Evolutionary conservation across 2,888 invertebrate species (phyloP), one percentile per base, ranked within the genome.

Genomic region (Phaonia tiefii): DNA sequence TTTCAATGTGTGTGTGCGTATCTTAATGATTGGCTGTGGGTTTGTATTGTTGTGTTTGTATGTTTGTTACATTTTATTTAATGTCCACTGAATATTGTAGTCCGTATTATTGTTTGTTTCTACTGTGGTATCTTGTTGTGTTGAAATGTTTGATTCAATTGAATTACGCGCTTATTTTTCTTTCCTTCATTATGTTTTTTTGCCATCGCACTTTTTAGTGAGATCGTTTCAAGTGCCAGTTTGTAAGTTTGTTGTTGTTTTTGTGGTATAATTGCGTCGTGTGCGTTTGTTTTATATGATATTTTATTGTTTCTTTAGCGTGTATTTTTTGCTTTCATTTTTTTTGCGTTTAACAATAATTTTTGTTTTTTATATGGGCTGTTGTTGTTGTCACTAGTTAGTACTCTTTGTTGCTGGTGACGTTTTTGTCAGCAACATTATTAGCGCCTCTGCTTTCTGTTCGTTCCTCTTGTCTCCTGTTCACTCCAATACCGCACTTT

Each of bases 371-470:
- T 56, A 44, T 67, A 66, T 75, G 56, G 67, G 17, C 42, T 58
- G 66, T 69, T 51, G 20, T 37, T 39, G 25, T 26, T 54, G 31
- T 54, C 51, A 54, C 31, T 69, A 63, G 20, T 63, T 63, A 22
- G 22, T 63, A 39, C 1, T 22, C 11, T 22, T 15, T 58, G 31
- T 58, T 31, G 13, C 20, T 60, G 63, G n/a, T n/a, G n/a, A n/a
- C n/a, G n/a, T n/a, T 75, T 71, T 77, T 72, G 76, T 80, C 81
- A 25, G 49, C 75, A 76, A 63, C 76, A 65, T 79, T 83, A 79
- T 79, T 83, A 79, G 79, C 76, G 73, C 79, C 81, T 73, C 69
- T 65, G 69, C 71, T 75, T 69, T 78, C 63, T 78, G 77, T 67
- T 77, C 17, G 80, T 76, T 44, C 58, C 70, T 75, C 78, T 75